phyloP scores from a whole-genome alignment of 2,888 invertebrate species.

The Tortricodes alternella region DNA sequence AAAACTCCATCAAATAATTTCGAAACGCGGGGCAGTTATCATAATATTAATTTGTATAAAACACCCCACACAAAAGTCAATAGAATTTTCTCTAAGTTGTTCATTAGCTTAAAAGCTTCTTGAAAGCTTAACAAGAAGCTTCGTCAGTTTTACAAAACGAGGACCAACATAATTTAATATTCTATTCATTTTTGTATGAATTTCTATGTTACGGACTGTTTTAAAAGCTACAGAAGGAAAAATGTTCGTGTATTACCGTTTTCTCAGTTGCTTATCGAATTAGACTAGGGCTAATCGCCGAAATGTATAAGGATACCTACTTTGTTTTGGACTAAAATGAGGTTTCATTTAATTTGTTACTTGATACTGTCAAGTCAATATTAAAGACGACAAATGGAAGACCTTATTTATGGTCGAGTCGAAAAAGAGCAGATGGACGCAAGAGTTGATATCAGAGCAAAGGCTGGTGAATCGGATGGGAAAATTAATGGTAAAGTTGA shows the following conservation, averaged over 20 bases:
- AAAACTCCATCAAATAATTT: slow-evolving; percentile 23
- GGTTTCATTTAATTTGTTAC: too few relatives aligned
- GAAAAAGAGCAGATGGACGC: too few relatives aligned
- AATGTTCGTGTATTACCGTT: slow-evolving; percentile 33
- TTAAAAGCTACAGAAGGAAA: slow-evolving; percentile 59
- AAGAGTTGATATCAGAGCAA: too few relatives aligned
- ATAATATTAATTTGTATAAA: slow-evolving; percentile 49
- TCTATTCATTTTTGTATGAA: slow-evolving; percentile 78
- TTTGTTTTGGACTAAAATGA: background rate
- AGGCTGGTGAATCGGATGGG: too few relatives aligned
- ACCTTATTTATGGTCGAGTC: too few relatives aligned
- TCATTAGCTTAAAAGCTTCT: slow-evolving; percentile 82
- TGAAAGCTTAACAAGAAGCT: slow-evolving; percentile 78
- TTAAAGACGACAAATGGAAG: too few relatives aligned
- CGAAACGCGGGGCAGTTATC: slow-evolving; percentile 33
- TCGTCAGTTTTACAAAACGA: slow-evolving; percentile 77
- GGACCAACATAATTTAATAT: slow-evolving; percentile 80
- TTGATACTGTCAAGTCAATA: too few relatives aligned
- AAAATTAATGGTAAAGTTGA: too few relatives aligned
- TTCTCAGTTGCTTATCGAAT: background rate
- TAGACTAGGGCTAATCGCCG: too few relatives aligned
- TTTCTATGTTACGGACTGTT: slow-evolving; percentile 62
- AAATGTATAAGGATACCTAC: too few relatives aligned
- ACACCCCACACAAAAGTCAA: slow-evolving; percentile 63
- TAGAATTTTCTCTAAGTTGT: slow-evolving; percentile 74